These are phyloP conservation scores for Marronus borbonicus DNA, from an alignment of 2,888 invertebrate species.

Conservation along the genomic window DNA sequence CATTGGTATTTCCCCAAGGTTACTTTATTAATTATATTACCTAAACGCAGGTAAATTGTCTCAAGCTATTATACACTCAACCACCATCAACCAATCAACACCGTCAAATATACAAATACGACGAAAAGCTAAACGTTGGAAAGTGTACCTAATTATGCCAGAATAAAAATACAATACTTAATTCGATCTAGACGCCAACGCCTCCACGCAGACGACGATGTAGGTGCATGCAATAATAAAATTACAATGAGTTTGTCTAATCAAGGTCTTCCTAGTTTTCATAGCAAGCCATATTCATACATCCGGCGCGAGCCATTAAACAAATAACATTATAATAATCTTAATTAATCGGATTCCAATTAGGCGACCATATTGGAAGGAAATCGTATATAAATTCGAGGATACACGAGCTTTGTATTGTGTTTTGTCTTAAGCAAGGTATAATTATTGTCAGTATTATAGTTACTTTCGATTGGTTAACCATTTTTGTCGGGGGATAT, in stretches of 20 bases:
- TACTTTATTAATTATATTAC: not conserved
- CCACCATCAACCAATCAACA: too few relatives aligned
- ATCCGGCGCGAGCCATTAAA: slow-evolving; percentile 28
- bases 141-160: too few relatives aligned
- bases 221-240: slow-evolving; percentile 24
- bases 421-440: slow-evolving; percentile 3
- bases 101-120: too few relatives aligned
- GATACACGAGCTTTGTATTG: not conserved
- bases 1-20: not conserved
- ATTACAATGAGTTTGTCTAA: slow-evolving; percentile 31
- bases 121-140: not conserved
- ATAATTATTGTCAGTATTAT: not conserved
- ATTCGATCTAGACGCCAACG: not conserved
- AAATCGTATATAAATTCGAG: slow-evolving; percentile 11
- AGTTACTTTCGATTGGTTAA: too few relatives aligned
- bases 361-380: not conserved
- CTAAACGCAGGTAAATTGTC: not conserved
- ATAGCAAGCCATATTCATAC: slow-evolving; percentile 24
- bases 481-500: too few relatives aligned
- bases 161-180: not conserved
- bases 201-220: not conserved
- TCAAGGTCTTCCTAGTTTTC: slow-evolving; percentile 16
- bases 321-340: slow-evolving; percentile 15
- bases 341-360: slow-evolving; percentile 21
- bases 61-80: too few relatives aligned